A percentile compares a stretch with the other conserved stretches of the same genome.
Evolutionary conservation across 1,140 invertebrate species (phyloP).

Genomic region (Trichonephila clavipes): DNA sequence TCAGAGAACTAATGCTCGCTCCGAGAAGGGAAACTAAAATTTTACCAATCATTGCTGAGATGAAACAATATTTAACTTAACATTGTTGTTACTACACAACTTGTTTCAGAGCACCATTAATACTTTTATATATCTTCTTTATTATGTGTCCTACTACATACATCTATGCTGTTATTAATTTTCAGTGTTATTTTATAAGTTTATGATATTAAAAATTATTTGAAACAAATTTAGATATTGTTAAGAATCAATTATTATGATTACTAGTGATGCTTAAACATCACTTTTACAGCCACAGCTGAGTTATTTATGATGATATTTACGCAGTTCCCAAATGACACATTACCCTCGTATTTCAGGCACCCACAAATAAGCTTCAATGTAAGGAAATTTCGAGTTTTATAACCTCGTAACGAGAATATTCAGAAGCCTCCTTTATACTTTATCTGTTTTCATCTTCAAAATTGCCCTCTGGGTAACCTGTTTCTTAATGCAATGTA

Average conservation of each 20-base stretch:
- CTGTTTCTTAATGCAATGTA: conserved; percentile 21
- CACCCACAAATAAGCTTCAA: neutral
- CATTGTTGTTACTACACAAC: too few species aligned
- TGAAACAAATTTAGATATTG: too few species aligned
- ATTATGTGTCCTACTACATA: too few species aligned
- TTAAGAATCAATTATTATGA: neutral
- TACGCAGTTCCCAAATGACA: neutral
- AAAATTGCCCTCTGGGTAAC: conserved; percentile 30
- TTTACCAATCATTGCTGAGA: too few species aligned
- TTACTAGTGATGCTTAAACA: neutral
- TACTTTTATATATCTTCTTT: too few species aligned
- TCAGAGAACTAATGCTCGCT: too few species aligned
- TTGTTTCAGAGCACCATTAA: too few species aligned
- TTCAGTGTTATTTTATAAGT: neutral
- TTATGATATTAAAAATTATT: neutral
- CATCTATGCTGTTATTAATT: too few species aligned
- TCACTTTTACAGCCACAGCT: neutral
- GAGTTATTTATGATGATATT: neutral
- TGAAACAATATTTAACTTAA: too few species aligned
- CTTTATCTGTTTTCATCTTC: conserved; percentile 43
- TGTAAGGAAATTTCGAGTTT: conserved; percentile 50
- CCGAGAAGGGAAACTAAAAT: too few species aligned
- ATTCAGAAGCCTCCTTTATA: conserved; percentile 49
- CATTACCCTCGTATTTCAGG: conserved; percentile 33
- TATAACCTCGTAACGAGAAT: conserved; percentile 9